These are phyloP conservation scores for Amphipyra berbera DNA, from an alignment of 2,888 invertebrate species.

Conservation along the genomic window DNA sequence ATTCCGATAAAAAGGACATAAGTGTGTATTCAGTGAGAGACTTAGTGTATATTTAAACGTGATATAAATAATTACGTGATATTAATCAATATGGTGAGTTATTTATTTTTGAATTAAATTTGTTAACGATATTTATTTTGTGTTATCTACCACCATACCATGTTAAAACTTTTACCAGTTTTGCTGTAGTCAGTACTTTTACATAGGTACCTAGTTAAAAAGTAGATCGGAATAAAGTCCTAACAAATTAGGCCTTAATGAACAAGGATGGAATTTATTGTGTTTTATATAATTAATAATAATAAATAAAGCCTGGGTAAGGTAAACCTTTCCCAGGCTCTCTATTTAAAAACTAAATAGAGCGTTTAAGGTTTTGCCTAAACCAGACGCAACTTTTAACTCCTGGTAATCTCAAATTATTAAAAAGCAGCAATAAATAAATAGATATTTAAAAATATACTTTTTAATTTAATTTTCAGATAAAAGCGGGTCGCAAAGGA, in stretches of 20 bases:
- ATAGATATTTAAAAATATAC: slow-evolving; percentile 40
- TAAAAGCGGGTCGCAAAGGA: slow-evolving; percentile 36
- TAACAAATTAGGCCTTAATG: slow-evolving; percentile 44
- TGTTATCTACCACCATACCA: slow-evolving; percentile 39
- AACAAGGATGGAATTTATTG: slow-evolving; percentile 39
- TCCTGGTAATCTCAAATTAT: slow-evolving; percentile 38
- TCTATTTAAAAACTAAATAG: slow-evolving; percentile 40
- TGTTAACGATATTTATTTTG: slow-evolving; percentile 40
- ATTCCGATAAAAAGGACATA: slow-evolving; percentile 40
- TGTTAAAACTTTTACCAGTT: slow-evolving; percentile 36
- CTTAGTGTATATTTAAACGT: slow-evolving; percentile 39
- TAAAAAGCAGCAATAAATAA: slow-evolving; percentile 37
- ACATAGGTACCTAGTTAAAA: slow-evolving; percentile 41
- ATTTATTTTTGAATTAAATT: slow-evolving; percentile 42
- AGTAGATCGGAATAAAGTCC: slow-evolving; percentile 43
- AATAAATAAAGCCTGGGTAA: slow-evolving; percentile 40
- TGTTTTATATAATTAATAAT: slow-evolving; percentile 40
- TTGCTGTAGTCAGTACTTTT: slow-evolving; percentile 40
- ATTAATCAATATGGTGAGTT: slow-evolving; percentile 40
- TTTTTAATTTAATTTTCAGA: slow-evolving; percentile 42
- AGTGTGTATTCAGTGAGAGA: slow-evolving; percentile 39
- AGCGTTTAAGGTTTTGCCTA: slow-evolving; percentile 41
- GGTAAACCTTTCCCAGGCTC: slow-evolving; percentile 41
- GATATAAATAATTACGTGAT: slow-evolving; percentile 36
- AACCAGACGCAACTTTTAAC: slow-evolving; percentile 42